Conservation (phyloP, 2,113 vertebrate genomes). For the Petrocephalus zakoni region DNA sequence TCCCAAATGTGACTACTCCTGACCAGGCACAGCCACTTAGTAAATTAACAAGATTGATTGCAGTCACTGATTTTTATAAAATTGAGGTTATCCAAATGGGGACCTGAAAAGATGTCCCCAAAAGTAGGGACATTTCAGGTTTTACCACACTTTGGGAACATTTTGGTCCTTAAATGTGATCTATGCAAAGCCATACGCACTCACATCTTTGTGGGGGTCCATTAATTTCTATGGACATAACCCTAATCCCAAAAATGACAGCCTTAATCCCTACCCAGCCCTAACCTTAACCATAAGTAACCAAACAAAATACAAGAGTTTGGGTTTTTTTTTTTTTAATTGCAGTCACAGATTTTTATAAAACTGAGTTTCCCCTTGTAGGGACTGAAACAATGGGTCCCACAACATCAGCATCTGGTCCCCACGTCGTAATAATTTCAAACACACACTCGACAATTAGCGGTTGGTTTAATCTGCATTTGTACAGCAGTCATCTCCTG, state of each 20-base stretch:
- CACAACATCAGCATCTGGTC: not conserved
- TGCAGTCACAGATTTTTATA: not conserved
- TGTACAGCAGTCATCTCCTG: conserved; percentile 11
- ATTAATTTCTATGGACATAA: not conserved
- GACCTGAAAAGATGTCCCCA: too few relatives aligned
- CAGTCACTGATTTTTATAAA: too few relatives aligned
- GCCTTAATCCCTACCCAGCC: not conserved
- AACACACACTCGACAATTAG: not conserved
- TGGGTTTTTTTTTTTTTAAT: not conserved
- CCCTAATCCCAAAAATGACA: not conserved
- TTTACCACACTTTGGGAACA: too few relatives aligned
- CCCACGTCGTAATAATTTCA: too few relatives aligned
- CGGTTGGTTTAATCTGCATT: not conserved
- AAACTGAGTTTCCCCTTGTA: not conserved
- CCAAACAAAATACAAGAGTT: not conserved
- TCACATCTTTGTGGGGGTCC: not conserved
- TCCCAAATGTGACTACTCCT: not conserved
- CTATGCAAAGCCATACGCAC: too few relatives aligned
- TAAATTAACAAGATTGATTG: not conserved
- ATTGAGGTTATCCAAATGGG: too few relatives aligned
- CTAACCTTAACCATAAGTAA: not conserved
- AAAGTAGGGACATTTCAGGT: too few relatives aligned
- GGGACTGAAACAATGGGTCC: not conserved
- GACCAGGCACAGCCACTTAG: not conserved
- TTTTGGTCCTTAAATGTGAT: too few relatives aligned